Evolutionary conservation across 2,797 vertebrate species (phyloP).

Genomic region (Antennarius maculatus): DNA sequence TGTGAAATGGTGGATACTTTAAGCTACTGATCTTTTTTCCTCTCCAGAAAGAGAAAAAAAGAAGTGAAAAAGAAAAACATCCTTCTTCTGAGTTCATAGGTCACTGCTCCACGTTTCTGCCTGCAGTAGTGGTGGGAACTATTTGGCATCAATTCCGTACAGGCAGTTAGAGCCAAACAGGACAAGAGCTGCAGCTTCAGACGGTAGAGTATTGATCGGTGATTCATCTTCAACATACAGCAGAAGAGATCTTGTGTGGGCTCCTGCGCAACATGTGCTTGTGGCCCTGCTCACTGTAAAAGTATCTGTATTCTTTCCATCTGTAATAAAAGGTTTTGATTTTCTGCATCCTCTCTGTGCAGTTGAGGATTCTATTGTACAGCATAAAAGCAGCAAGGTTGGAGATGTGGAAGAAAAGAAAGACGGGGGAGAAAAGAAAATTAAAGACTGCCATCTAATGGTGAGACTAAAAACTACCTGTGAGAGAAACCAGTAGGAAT

Average conservation of each 20-base stretch:
- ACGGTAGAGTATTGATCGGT: conserved; percentile 22
- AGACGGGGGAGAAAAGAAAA: conserved; percentile 23
- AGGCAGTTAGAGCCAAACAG: conserved; percentile 24
- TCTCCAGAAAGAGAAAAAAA: conserved; percentile 4
- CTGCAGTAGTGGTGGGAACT: conserved; percentile 33
- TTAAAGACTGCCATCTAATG: conserved; percentile 73
- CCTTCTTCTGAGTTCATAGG: conserved; percentile 20
- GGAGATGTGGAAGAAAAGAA: background rate
- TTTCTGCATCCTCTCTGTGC: conserved; percentile 4
- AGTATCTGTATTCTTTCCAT: background rate
- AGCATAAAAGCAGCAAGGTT: background rate
- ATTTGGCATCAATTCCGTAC: conserved; percentile 18
- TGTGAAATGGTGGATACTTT: background rate
- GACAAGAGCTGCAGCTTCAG: conserved; percentile 35
- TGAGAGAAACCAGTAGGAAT: background rate
- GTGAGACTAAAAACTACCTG: conserved; percentile 7
- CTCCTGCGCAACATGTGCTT: conserved; percentile 7
- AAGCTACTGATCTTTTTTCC: conserved; percentile 3
- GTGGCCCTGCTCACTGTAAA: background rate
- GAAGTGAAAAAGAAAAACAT: conserved; percentile 17
- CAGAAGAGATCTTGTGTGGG: conserved; percentile 29
- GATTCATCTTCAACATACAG: conserved; percentile 35
- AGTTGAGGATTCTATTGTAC: background rate
- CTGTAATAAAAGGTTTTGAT: background rate
- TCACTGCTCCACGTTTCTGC: conserved; percentile 23